Percentiles rank a stretch among this genome's conserved stretches.
phyloP scores from a whole-genome alignment of 2,797 vertebrate genomes.

The Threskiornis aethiopicus region DNA sequence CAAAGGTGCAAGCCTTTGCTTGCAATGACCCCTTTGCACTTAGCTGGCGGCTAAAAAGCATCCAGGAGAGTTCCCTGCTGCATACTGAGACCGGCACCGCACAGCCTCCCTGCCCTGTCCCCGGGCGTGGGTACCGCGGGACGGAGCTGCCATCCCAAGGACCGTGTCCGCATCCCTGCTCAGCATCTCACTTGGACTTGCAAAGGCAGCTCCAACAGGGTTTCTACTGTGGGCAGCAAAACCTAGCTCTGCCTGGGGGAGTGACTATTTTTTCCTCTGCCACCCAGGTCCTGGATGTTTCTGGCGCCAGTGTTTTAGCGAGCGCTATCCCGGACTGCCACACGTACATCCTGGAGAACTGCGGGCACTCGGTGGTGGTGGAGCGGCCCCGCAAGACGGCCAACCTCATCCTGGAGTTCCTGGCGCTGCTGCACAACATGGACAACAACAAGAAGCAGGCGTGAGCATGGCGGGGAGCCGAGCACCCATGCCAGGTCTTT shows the following conservation, averaged over 20 bases:
- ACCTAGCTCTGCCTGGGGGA: not conserved
- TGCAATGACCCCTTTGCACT: not conserved
- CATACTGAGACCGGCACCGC: not conserved
- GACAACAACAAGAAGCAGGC: constrained; percentile 84
- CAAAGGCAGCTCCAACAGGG: not conserved
- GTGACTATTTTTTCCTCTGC: not conserved
- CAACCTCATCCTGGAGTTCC: constrained; percentile 85
- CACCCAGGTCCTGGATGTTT: constrained; percentile 87
- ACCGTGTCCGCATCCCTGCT: accelerated
- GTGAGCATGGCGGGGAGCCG: constrained; percentile 26
- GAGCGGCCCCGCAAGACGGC: constrained; percentile 90
- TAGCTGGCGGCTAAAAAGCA: not conserved
- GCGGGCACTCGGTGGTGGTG: constrained; percentile 89
- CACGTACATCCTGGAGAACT: constrained; percentile 88
- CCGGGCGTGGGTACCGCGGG: not conserved
- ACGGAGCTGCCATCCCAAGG: not conserved
- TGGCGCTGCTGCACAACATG: constrained; percentile 74
- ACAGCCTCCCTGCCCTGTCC: not conserved
- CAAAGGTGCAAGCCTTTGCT: not conserved
- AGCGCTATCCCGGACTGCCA: constrained; percentile 78
- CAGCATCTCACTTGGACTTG: not conserved
- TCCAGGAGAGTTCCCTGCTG: not conserved
- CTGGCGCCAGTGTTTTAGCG: constrained; percentile 82
- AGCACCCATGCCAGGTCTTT: not conserved
- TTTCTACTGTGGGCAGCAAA: not conserved